phyloP scores from a whole-genome alignment of 2,888 invertebrate species.

The Ophonus ardosiacus region DNA sequence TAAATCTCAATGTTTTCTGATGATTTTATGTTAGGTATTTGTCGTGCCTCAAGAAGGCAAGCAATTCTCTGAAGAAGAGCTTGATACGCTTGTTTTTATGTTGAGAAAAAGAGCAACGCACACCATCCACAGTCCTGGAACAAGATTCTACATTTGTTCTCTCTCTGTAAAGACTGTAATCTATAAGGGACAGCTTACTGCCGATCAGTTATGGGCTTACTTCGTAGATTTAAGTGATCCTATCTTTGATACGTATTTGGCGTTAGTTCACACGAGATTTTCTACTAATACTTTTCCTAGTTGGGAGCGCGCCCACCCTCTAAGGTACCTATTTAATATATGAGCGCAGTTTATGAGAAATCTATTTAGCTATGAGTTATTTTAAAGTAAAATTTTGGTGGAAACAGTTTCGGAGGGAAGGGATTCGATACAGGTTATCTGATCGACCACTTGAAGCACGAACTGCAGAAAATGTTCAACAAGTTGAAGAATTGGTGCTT shows the following conservation, averaged over 20 bases:
- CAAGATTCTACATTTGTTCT: conserved; percentile 97
- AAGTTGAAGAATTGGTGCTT: too few species aligned
- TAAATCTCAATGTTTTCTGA: not conserved
- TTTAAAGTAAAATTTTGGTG: too few species aligned
- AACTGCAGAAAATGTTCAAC: too few species aligned
- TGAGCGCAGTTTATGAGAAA: too few species aligned
- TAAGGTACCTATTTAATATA: conserved; percentile 81
- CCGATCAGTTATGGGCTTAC: conserved; percentile 93
- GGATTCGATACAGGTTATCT: too few species aligned
- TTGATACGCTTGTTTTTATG: conserved; percentile 81
- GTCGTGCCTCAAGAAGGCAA: conserved; percentile 69
- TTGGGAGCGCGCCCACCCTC: conserved; percentile 99
- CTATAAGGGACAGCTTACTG: conserved; percentile 98
- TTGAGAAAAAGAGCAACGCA: conserved; percentile 96
- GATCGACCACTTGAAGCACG: too few species aligned
- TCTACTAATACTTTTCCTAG: conserved; percentile 99
- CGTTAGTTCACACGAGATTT: conserved; percentile 98
- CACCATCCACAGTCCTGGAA: conserved; percentile 88
- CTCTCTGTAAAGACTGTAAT: conserved; percentile 93
- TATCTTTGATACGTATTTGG: conserved; percentile 94
- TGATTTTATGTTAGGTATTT: conserved; percentile 79
- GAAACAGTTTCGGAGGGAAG: too few species aligned
- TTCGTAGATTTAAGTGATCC: conserved; percentile 85
- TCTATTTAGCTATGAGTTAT: too few species aligned
- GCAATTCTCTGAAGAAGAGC: conserved; percentile 70